Evolutionary conservation across 2,888 invertebrate species (phyloP), one percentile per base, ranked within the genome.

Genomic region (Leptopilina syphax): DNA sequence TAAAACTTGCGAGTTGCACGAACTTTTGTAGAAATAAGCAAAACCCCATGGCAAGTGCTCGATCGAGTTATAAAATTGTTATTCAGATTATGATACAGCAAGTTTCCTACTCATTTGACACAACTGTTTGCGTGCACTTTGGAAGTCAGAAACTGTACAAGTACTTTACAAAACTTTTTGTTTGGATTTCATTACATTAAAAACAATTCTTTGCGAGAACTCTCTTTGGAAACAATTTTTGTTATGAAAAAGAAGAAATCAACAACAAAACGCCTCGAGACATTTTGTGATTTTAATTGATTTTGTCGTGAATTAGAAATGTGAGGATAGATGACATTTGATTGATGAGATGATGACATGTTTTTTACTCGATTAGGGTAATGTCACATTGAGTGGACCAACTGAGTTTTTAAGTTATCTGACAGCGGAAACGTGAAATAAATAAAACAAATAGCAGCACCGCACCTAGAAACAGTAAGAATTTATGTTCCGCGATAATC

Each of bases 61-160:
- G 73, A 73, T 73, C 73, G 73, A 73, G 73, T 73, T 73, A 73
- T 60, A 73, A 54, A 73, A 73, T 73, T 73, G 34, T 73, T 60
- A 60, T 73, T 57, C 57, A 57, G 73, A 73, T 73, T 73, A 73
- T 60, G 57, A 73, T 73, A 18, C 73, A 73, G 73, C 57, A 73
- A 73, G 41, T 73, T 73, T 73, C 18, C 54, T 73, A 73, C 34
- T 41, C 57, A 60, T 73, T 73, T 73, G 73, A 60, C 73, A 73
- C 57, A 57, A 57, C 57, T 73, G 27, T 73, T 63, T 73, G 73
- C 73, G 73, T 73, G 73, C 57, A 73, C 34, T 27, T 27, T 34
- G 34, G 34, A 41, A 57, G n/a, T 73, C 57, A 57, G 8, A 44
- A 73, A 73, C 57, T 60, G 73, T 34, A 57, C 73, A 73, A 73